Evolutionary conservation across 2,888 invertebrate genomes (phyloP).

Genomic region (Parnassius apollo): DNA sequence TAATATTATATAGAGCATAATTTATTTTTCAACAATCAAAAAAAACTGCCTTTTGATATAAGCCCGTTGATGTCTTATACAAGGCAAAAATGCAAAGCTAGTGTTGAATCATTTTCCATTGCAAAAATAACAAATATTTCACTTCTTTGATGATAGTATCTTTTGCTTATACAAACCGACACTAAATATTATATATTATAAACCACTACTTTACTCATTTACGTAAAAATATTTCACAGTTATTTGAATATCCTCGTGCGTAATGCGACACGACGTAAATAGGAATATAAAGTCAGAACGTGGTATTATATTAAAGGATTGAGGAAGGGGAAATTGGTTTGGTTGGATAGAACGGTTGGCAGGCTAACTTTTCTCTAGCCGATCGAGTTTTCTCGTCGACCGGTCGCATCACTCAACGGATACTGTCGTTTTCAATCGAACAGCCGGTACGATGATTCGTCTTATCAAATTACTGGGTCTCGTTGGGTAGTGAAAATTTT

Average conservation of each 20-base stretch:
- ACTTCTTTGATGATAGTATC: too few relatives aligned
- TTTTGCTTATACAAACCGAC: too few relatives aligned
- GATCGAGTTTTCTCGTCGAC: conserved; percentile 70
- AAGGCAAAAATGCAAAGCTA: neutral
- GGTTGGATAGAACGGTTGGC: conserved; percentile 25
- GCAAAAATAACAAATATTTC: too few relatives aligned
- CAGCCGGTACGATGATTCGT: conserved; percentile 71
- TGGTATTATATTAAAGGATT: conserved; percentile 51
- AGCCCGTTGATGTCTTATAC: conserved; percentile 27
- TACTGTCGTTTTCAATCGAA: conserved; percentile 75
- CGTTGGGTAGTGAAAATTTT: conserved; percentile 73
- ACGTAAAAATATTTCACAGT: conserved; percentile 13
- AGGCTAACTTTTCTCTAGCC: conserved; percentile 65
- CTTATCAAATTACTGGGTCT: conserved; percentile 74
- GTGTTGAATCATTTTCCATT: too few relatives aligned
- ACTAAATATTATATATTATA: too few relatives aligned
- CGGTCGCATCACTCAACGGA: conserved; percentile 68
- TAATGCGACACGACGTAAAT: conserved; percentile 39
- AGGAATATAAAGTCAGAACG: conserved; percentile 37
- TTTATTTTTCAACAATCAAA: neutral
- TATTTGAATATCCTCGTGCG: conserved; percentile 17
- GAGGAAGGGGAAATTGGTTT: conserved; percentile 38
- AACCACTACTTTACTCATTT: too few relatives aligned
- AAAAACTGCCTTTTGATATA: neutral
- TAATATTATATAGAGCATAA: too few relatives aligned